Evolutionary conservation across 2,113 vertebrate species (phyloP).

Genomic region (Mus spicilegus): DNA sequence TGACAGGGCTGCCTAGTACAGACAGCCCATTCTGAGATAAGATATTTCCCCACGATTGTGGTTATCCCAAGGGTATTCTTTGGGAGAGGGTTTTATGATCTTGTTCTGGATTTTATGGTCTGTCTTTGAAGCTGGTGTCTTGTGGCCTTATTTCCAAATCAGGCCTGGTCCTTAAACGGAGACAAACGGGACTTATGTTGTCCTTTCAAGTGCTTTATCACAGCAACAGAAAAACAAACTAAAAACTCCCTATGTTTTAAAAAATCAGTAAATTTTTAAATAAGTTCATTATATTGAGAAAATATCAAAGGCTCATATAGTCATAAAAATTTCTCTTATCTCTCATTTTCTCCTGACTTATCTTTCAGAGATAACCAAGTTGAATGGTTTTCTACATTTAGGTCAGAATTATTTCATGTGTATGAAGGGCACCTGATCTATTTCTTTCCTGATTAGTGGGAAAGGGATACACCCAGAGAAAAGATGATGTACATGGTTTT

Average conservation of each 20-base stretch:
- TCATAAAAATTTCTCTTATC: not conserved
- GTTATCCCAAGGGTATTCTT: too few relatives aligned
- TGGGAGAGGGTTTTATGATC: too few relatives aligned
- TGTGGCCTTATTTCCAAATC: too few relatives aligned
- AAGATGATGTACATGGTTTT: not conserved
- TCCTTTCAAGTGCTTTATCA: not conserved
- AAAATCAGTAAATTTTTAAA: not conserved
- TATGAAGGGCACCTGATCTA: not conserved
- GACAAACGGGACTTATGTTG: too few relatives aligned
- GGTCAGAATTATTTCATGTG: constrained; percentile 23
- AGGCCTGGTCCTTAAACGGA: too few relatives aligned
- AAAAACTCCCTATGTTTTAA: not conserved
- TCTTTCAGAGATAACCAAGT: not conserved
- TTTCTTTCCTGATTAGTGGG: not conserved
- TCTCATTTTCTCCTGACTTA: not conserved
- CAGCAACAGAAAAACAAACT: not conserved
- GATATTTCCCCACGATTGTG: too few relatives aligned
- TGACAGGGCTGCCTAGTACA: too few relatives aligned
- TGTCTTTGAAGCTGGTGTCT: too few relatives aligned
- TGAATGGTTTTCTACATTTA: not conserved
- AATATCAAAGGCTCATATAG: not conserved
- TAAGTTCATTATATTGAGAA: not conserved
- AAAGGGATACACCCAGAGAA: not conserved
- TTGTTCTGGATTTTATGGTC: too few relatives aligned
- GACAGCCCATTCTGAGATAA: too few relatives aligned